These are phyloP conservation scores for Tamias sibiricus DNA, from an alignment of 2,113 vertebrate genomes.

Conservation along the genomic window DNA sequence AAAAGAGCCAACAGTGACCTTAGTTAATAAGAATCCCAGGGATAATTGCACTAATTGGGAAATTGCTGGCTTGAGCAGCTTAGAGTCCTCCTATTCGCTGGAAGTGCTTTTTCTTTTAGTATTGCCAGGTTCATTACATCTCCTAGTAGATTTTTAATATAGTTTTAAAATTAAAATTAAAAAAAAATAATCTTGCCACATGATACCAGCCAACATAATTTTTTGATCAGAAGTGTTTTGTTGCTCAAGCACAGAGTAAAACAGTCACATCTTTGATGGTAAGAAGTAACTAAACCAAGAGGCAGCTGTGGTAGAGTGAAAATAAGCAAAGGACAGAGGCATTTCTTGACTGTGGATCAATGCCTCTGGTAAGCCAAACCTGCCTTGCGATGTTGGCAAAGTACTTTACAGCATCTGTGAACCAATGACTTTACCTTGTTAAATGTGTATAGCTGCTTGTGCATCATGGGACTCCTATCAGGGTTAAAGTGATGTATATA, in stretches of 20 bases:
- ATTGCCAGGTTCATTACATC: background rate
- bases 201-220: background rate
- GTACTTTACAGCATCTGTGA: background rate
- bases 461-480: background rate
- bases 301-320: background rate
- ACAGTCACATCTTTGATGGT: background rate
- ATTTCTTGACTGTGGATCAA: fast-evolving
- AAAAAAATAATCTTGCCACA: background rate
- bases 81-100: background rate
- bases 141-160: background rate
- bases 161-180: background rate
- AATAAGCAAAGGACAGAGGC: background rate
- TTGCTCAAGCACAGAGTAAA: background rate
- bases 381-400: background rate
- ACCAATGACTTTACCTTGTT: background rate
- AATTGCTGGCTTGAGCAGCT: background rate
- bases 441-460: background rate
- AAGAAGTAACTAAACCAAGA: background rate
- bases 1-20: slow-evolving; percentile 19
- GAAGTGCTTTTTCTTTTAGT: background rate
- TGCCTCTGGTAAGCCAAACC: background rate
- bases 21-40: slow-evolving; percentile 11
- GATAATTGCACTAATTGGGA: slow-evolving; percentile 36
- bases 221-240: background rate
- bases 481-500: background rate